Evolutionary conservation across 1,140 invertebrate species (phyloP), one percentile per base, ranked within the genome.

Genomic region (Anadara kagoshimensis): DNA sequence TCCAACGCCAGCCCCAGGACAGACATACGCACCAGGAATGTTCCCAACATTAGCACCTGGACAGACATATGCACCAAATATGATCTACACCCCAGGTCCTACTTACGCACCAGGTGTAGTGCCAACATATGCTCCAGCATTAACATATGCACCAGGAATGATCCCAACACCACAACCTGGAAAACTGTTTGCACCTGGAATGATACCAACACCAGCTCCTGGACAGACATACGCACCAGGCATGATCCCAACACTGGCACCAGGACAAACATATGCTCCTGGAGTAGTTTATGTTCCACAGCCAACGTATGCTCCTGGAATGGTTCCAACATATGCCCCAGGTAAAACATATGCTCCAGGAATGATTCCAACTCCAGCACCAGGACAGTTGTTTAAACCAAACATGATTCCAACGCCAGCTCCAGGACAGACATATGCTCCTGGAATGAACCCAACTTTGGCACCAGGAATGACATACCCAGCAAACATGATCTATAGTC

Each of bases 11-110:
- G 16, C 49, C 20, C 16, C 16, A 51, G 16, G 16, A 16, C 49
- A 16, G 18, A 29, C 53, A 1, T 65, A 59, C 14, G 68, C 73
- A 49, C 73, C 73, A 8, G 73, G 73, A 14, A 49, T 57, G 22
- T 41, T 64, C 12, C 20, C 20, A 7, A 62, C 59, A 5, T 29
- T n/a, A 18, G 41, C 14, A 5, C 73, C 65, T 0, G 66, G 65
- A 29, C 47, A 24, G n/a, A 49, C 26, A 44, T 47, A 18, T 53
- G 16, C 44, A 18, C 16, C 36, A 16, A 12, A 12, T 16, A 29
- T 26, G 43, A 69, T 56, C n/a, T 47, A 43, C 8, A 20, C 4
- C 7, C 64, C 64, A 29, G 26, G 41, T 12, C 45, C 47, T 26
- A 54, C 65, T 7, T 61, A 47, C 16, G 64, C 72, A 11, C 57